Percentiles rank a stretch among this genome's conserved stretches.
Conservation (phyloP, 2,888 invertebrate species). For the Torymus auratus region DNA sequence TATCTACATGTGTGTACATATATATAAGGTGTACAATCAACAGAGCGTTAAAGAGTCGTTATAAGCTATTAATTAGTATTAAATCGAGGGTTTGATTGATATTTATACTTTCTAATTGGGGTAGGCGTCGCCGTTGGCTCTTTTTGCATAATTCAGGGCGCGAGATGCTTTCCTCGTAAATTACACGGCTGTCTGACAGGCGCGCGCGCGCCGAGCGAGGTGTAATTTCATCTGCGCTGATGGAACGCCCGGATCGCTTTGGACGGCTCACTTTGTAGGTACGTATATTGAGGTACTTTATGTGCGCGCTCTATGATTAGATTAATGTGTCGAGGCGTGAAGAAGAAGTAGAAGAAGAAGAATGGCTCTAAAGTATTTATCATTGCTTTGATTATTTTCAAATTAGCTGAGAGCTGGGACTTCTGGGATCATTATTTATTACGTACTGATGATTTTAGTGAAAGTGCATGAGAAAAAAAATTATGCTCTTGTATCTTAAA, state of each 20-base stretch:
- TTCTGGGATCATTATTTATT: too few species aligned
- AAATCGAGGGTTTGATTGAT: slow-evolving; percentile 35
- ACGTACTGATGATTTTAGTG: too few species aligned
- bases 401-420: too few species aligned
- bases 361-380: too few species aligned
- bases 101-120: slow-evolving; percentile 27
- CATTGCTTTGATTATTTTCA: too few species aligned
- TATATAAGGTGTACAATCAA: too few species aligned
- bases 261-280: background rate
- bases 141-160: slow-evolving; percentile 20
- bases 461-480: too few species aligned
- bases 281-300: background rate
- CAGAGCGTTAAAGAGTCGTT: background rate
- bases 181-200: background rate
- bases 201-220: background rate
- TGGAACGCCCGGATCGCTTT: background rate
- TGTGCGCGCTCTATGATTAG: too few species aligned
- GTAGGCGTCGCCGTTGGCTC: background rate
- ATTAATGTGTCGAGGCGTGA: too few species aligned
- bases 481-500: too few species aligned
- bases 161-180: slow-evolving; percentile 25
- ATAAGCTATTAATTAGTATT: slow-evolving; percentile 4
- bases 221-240: slow-evolving; percentile 13
- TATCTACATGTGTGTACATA: too few species aligned
- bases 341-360: too few species aligned